phyloP scores from a whole-genome alignment of 2,113 vertebrate species.

The Prolemur simus region DNA sequence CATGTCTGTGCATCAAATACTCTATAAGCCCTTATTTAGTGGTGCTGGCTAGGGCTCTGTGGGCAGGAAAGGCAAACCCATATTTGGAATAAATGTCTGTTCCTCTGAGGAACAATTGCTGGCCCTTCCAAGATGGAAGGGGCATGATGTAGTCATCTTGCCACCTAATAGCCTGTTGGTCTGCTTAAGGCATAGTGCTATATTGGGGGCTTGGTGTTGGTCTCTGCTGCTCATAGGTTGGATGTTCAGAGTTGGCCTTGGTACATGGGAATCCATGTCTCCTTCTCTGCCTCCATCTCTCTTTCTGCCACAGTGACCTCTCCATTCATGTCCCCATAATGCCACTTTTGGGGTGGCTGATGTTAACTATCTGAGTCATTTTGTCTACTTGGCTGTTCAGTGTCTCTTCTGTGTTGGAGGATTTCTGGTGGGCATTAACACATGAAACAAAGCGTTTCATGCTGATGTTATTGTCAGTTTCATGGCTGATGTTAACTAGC shows the following conservation, averaged over 20 bases:
- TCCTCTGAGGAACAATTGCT: neutral
- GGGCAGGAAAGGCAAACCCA: neutral
- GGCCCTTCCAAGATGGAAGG: neutral
- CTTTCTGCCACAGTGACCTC: neutral
- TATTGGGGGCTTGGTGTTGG: neutral
- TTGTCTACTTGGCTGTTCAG: neutral
- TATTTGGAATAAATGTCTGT: neutral
- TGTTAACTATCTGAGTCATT: conserved; percentile 15
- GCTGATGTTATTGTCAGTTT: neutral
- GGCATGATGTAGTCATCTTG: neutral
- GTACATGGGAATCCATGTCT: neutral
- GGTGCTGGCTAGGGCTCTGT: neutral
- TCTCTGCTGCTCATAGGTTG: neutral
- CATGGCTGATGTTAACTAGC: neutral
- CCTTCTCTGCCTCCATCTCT: neutral
- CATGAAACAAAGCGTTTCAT: conserved; percentile 28
- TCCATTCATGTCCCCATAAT: neutral
- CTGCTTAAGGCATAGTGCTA: neutral
- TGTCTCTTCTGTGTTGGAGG: conserved; percentile 12
- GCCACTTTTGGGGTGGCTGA: conserved; percentile 2
- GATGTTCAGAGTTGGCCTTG: neutral
- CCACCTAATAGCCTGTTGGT: neutral
- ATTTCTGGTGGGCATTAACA: conserved; percentile 14
- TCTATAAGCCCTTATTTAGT: neutral
- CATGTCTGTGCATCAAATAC: neutral